Evolutionary conservation across 1,140 invertebrate genomes (phyloP).

Genomic region (Matsumurasca onukii): DNA sequence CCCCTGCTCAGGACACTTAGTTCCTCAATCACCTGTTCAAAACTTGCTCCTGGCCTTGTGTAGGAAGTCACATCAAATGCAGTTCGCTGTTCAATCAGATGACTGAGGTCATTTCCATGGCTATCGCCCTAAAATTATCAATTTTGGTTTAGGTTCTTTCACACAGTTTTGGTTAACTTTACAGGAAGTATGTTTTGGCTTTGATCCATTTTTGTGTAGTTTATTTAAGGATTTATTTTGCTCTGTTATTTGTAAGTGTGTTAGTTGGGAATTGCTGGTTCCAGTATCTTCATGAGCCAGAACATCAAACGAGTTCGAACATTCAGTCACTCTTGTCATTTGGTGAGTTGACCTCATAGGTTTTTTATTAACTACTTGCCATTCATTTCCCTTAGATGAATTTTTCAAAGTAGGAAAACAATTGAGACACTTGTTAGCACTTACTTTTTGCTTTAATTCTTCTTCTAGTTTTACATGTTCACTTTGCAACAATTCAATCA

Average conservation of each 20-base stretch:
- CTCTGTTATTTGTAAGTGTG: background rate
- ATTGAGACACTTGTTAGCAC: background rate
- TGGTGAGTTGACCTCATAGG: background rate
- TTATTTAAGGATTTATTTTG: background rate
- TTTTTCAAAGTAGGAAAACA: background rate
- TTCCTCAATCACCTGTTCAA: background rate
- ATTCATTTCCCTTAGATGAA: background rate
- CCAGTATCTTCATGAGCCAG: background rate
- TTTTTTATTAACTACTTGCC: background rate
- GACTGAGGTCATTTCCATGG: background rate
- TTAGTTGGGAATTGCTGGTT: background rate
- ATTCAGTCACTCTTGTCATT: background rate
- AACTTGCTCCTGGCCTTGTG: background rate
- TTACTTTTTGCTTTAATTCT: background rate
- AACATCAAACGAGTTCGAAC: background rate
- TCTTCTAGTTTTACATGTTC: background rate
- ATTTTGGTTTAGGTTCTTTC: background rate
- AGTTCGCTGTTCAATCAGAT: background rate
- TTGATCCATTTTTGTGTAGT: background rate
- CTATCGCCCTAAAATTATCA: background rate
- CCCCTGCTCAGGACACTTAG: background rate
- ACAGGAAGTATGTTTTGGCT: background rate
- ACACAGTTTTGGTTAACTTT: background rate
- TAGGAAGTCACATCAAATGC: background rate
- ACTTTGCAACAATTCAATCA: background rate